Evolutionary conservation across 2,113 vertebrate genomes (phyloP).

Genomic region (Lethenteron reissneri): DNA sequence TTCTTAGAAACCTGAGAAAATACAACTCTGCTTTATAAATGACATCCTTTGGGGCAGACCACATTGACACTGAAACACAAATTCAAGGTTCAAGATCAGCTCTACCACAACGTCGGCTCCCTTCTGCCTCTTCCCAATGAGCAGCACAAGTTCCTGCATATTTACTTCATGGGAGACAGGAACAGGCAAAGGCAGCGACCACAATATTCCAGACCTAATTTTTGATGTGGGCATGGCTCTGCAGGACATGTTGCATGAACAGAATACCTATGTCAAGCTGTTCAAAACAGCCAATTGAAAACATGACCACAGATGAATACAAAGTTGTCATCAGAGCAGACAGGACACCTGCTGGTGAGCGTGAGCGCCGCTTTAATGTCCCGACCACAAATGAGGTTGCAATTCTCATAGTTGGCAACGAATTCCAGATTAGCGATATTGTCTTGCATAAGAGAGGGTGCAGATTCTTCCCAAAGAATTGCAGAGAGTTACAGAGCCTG

Average conservation of each 20-base stretch:
- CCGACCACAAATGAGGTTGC: slow-evolving; percentile 3
- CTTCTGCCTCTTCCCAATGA: background rate
- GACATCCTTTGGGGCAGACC: too few species aligned
- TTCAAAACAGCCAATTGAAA: background rate
- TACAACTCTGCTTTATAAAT: too few species aligned
- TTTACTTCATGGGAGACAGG: background rate
- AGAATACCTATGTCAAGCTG: background rate
- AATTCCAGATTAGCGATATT: background rate
- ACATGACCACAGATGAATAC: background rate
- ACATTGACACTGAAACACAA: too few species aligned
- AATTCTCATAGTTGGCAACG: slow-evolving; percentile 1
- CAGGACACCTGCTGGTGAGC: background rate
- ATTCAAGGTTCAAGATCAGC: background rate
- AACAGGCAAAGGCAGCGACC: background rate
- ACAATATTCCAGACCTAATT: background rate
- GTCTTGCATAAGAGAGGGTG: background rate
- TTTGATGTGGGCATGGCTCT: background rate
- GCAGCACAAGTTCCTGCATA: background rate
- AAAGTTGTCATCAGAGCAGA: background rate
- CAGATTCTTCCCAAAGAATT: background rate
- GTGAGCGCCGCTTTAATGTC: background rate
- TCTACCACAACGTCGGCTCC: background rate
- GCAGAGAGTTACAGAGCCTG: background rate
- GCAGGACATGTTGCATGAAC: background rate
- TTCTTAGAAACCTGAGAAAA: too few species aligned